These are phyloP conservation scores for Caenorhabditis virilis DNA, from an alignment of 2,888 invertebrate genomes.

Conservation along the genomic window DNA sequence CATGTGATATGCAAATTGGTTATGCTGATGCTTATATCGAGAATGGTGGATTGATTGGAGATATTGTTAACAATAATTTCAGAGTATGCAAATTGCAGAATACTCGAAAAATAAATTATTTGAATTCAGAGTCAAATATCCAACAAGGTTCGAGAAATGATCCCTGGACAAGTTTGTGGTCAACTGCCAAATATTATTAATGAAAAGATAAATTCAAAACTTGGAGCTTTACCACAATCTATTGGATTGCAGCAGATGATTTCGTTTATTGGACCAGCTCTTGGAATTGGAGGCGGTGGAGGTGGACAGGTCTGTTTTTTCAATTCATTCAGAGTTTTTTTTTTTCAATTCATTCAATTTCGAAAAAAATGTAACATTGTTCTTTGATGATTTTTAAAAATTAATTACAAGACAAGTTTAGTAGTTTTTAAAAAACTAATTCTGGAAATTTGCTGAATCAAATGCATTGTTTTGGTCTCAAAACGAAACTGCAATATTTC, in stretches of 20 bases:
- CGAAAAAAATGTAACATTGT: too few relatives aligned
- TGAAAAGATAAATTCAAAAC: slow-evolving; percentile 57
- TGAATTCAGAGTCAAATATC: slow-evolving; percentile 50
- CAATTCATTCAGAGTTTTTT: neutral
- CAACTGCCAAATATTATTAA: slow-evolving; percentile 60
- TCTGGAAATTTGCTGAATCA: too few relatives aligned
- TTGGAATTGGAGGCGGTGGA: slow-evolving; percentile 42
- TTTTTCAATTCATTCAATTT: too few relatives aligned
- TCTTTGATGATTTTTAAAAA: too few relatives aligned
- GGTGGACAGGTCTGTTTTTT: slow-evolving; percentile 1
- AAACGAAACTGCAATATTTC: too few relatives aligned
- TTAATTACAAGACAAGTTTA: too few relatives aligned
- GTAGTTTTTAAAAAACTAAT: too few relatives aligned
- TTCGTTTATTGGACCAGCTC: slow-evolving; percentile 53
- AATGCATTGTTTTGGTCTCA: too few relatives aligned
- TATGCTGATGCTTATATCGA: slow-evolving; percentile 65
- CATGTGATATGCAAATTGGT: slow-evolving; percentile 55
- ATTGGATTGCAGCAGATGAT: slow-evolving; percentile 59
- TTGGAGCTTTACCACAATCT: slow-evolving; percentile 55
- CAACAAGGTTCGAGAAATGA: slow-evolving; percentile 51
- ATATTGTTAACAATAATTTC: slow-evolving; percentile 64
- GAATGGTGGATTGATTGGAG: slow-evolving; percentile 65
- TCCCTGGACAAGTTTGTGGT: slow-evolving; percentile 59
- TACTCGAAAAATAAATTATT: neutral
- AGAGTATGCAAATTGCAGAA: slow-evolving; percentile 51